Base-by-base conservation (phyloP, 2,797 vertebrate genomes). In the Emys orbicularis region DNA sequence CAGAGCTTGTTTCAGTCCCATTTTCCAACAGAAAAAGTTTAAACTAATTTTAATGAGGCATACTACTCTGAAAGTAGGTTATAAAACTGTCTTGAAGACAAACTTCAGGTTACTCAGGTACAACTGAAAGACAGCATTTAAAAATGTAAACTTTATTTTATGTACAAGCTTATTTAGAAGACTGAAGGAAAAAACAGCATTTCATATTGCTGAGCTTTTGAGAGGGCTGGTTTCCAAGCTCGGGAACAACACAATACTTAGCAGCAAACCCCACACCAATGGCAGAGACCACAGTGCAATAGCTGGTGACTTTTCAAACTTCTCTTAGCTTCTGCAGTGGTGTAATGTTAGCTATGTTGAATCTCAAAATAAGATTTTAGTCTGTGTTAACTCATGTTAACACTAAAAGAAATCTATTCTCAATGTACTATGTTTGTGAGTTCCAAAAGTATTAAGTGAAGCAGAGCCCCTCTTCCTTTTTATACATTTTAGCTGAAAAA, bases 61-160 rank as follows among this genome's bases (percentile, higher is more conserved):
- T 88, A 86, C 21, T 89, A 85, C 90, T 95, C 89, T 81, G 57
- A 49, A 95, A 89, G 88, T 29, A 97, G 88, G 90, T 96, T 95
- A 88, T 76, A 95, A 88, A 97, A 96, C 92, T 95, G 92, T 88
- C 80, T 65, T 86, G 83, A 97, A 97, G 97, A 96, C 92, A 92
- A 91, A 94, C 87, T 84, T 98, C 97, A 97, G 97, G 34, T 97
- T 97, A 97, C 91, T 90, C 88, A 79, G 89, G 95, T 97, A 97
- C 97, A 15, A 72, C 96, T 94, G 96, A 97, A 95, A 83, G 79
- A 96, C 88, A 97, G 95, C 95, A 97, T 95, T 86, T 83, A 94
- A 92, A 98, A 98, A 98, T 98, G 97, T 98, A 98, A 98, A 98
- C 98, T 97, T 98, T 86, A 92, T 95, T 93, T 92, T 98, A 98